Percentiles rank a stretch among this genome's conserved stretches.
phyloP scores from a whole-genome alignment of 2,797 vertebrate species.

The Acanthornis magna region DNA sequence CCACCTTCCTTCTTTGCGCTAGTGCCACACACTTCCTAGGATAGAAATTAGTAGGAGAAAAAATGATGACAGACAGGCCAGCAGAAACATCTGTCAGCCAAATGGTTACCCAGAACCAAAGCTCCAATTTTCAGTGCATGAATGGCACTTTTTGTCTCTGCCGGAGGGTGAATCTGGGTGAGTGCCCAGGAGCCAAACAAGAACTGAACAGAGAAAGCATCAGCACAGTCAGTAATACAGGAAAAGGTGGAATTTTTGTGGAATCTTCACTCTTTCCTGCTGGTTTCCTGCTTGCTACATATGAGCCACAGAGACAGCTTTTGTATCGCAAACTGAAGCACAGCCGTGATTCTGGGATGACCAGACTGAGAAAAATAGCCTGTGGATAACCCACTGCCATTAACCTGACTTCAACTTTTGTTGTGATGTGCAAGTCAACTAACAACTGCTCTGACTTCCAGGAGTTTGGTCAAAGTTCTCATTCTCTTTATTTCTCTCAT shows the following conservation, averaged over 20 bases:
- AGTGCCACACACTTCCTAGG: not conserved
- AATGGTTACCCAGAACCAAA: constrained; percentile 22
- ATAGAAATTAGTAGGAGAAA: not conserved
- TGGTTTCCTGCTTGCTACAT: constrained; percentile 54
- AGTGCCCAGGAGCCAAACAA: constrained; percentile 43
- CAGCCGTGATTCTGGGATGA: not conserved
- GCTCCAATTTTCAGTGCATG: not conserved
- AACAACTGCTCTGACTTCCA: not conserved
- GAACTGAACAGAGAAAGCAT: constrained; percentile 11
- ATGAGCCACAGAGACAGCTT: constrained; percentile 27
- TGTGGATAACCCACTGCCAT: not conserved
- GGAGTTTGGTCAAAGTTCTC: not conserved
- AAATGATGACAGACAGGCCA: not conserved
- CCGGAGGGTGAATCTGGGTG: constrained; percentile 19
- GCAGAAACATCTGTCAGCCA: constrained; percentile 58
- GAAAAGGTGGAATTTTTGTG: constrained; percentile 48
- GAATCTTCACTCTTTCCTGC: constrained; percentile 55
- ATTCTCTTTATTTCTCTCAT: not conserved
- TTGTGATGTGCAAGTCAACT: not conserved
- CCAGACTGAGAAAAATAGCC: not conserved
- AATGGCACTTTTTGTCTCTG: constrained; percentile 41
- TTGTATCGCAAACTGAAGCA: constrained; percentile 22
- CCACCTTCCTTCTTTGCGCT: not conserved
- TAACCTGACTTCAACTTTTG: not conserved
- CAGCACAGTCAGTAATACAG: constrained; percentile 29